phyloP scores from a whole-genome alignment of 2,888 invertebrate genomes.

The Volucella bombylans region DNA sequence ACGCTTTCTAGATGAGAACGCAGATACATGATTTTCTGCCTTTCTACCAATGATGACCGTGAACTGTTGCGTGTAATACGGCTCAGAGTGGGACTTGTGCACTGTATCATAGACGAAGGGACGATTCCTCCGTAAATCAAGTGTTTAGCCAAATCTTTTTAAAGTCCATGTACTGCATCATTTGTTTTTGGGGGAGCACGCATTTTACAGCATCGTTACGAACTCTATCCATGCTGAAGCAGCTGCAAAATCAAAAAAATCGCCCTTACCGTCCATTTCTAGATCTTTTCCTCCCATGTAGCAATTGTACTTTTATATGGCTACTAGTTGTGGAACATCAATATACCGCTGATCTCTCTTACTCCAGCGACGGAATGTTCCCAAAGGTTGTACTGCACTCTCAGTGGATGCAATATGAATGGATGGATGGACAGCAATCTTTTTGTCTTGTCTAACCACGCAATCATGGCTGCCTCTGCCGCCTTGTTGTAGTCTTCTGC shows the following conservation, averaged over 20 bases:
- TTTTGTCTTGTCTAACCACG: too few species aligned
- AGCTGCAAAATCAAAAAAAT: neutral
- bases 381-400: too few species aligned
- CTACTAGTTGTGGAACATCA: constrained; percentile 5
- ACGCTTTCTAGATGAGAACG: neutral
- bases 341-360: too few species aligned
- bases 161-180: neutral
- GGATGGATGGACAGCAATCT: too few species aligned
- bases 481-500: too few species aligned
- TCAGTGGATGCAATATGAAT: too few species aligned
- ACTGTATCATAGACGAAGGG: neutral
- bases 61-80: neutral
- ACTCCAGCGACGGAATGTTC: too few species aligned
- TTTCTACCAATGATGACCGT: neutral
- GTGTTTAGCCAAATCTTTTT: constrained; percentile 2
- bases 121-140: neutral
- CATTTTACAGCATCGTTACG: constrained; percentile 2
- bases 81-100: neutral
- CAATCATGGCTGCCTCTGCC: too few species aligned
- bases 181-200: neutral
- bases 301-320: constrained; percentile 1
- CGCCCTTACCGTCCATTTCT: neutral
- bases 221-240: neutral
- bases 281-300: neutral
- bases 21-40: neutral